Evolutionary conservation across 2,113 vertebrate genomes (phyloP).

Genomic region (Gymnogyps californianus): DNA sequence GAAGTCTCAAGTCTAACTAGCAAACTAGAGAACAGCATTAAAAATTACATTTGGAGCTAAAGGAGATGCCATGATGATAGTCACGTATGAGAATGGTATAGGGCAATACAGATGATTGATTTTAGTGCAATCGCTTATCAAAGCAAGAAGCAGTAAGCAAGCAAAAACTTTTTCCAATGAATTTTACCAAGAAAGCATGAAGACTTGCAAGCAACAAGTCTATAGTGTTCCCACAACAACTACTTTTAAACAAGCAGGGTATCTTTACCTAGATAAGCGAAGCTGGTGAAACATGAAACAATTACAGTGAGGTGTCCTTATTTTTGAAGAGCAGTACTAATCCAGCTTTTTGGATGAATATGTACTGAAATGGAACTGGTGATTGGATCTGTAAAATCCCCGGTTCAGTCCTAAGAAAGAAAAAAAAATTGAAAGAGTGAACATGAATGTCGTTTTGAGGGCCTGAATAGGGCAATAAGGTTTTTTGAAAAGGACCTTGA

Average conservation of each 20-base stretch:
- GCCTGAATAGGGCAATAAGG: neutral
- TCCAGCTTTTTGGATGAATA: neutral
- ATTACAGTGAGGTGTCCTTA: neutral
- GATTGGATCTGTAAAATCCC: neutral
- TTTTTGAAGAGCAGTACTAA: neutral
- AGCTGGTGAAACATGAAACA: neutral
- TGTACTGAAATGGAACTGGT: neutral
- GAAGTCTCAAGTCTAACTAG: neutral
- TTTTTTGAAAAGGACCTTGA: neutral
- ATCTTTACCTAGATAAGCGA: neutral
- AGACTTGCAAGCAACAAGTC: neutral
- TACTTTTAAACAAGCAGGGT: neutral
- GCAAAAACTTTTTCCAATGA: neutral
- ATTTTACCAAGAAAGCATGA: neutral
- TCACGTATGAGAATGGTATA: neutral
- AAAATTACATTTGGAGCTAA: neutral
- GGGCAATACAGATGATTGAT: neutral
- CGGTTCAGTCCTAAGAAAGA: neutral
- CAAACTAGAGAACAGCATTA: neutral
- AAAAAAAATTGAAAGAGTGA: neutral
- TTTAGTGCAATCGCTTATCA: neutral
- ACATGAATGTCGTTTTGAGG: neutral
- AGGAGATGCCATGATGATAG: neutral
- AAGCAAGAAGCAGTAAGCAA: neutral
- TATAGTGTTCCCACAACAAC: neutral